These are phyloP conservation scores for Phalacrocorax brasilianus DNA, from an alignment of 2,113 vertebrate genomes.

Conservation along the genomic window DNA sequence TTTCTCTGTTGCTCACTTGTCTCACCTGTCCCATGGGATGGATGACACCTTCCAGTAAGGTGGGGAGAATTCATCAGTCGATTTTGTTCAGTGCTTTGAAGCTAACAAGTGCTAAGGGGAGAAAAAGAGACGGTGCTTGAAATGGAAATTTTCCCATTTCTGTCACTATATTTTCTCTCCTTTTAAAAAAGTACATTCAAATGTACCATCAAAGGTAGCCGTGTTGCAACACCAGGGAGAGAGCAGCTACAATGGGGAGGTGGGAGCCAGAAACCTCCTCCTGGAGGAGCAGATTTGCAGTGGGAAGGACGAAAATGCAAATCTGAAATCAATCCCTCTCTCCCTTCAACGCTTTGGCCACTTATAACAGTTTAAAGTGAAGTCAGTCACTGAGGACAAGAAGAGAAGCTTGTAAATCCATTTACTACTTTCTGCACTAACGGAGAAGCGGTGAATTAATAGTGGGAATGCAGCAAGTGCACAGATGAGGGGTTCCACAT, in stretches of 20 bases:
- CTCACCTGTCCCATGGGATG: not conserved
- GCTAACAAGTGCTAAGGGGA: not conserved
- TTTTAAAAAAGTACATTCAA: not conserved
- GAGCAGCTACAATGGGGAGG: not conserved
- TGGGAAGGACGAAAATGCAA: not conserved
- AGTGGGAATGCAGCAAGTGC: not conserved
- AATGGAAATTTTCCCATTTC: conserved; percentile 16
- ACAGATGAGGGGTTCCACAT: not conserved
- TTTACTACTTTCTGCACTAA: not conserved
- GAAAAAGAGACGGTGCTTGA: not conserved
- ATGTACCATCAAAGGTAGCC: not conserved
- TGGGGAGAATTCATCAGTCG: not conserved
- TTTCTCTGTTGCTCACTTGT: not conserved
- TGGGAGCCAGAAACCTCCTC: conserved; percentile 31
- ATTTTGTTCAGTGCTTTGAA: conserved; percentile 23
- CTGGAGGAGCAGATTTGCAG: conserved; percentile 13
- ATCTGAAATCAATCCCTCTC: not conserved
- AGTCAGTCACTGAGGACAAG: not conserved
- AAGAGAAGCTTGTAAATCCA: not conserved
- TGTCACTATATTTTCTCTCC: not conserved
- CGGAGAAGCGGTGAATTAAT: not conserved
- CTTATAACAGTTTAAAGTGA: not conserved
- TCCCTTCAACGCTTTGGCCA: not conserved
- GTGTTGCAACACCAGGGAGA: not conserved
- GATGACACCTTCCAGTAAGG: not conserved